Conservation (phyloP, 2,113 vertebrate genomes). For the Epinephelus fuscoguttatus region DNA sequence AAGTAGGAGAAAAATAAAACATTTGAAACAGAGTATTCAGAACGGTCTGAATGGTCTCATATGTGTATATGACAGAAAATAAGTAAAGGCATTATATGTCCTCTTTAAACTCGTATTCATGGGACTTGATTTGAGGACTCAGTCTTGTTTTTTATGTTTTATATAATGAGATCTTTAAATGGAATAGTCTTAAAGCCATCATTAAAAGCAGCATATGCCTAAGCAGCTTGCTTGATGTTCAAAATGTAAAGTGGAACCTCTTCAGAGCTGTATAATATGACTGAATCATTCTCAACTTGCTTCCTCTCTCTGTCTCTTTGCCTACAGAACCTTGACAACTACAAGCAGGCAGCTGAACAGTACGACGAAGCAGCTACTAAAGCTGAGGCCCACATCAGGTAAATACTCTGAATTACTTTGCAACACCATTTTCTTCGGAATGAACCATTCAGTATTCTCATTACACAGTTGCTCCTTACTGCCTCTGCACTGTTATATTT, state of each 20-base stretch:
- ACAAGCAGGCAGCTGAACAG: slow-evolving; percentile 89
- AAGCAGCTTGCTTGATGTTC: slow-evolving; percentile 14
- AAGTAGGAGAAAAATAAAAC: too few relatives aligned
- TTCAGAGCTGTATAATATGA: background rate
- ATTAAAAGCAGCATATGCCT: slow-evolving; percentile 3
- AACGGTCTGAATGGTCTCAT: too few relatives aligned
- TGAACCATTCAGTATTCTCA: background rate
- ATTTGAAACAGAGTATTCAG: too few relatives aligned
- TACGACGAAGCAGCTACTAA: slow-evolving; percentile 89
- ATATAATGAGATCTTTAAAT: slow-evolving; percentile 20
- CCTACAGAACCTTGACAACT: slow-evolving; percentile 91
- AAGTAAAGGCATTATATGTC: too few relatives aligned
- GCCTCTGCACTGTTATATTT: background rate
- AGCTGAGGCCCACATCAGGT: slow-evolving; percentile 89
- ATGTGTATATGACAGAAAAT: too few relatives aligned
- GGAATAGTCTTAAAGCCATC: slow-evolving; percentile 16
- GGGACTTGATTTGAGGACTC: slow-evolving; percentile 26
- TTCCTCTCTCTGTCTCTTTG: slow-evolving; percentile 27
- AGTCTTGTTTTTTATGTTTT: slow-evolving; percentile 23
- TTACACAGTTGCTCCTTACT: background rate
- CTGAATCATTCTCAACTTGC: slow-evolving; percentile 12
- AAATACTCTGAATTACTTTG: slow-evolving; percentile 69
- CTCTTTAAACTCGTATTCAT: slow-evolving; percentile 21
- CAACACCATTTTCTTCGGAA: slow-evolving; percentile 5
- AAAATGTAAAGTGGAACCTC: slow-evolving; percentile 8